Conservation (phyloP, 1,140 invertebrate genomes). For the Muscidifurax raptorellus region DNA sequence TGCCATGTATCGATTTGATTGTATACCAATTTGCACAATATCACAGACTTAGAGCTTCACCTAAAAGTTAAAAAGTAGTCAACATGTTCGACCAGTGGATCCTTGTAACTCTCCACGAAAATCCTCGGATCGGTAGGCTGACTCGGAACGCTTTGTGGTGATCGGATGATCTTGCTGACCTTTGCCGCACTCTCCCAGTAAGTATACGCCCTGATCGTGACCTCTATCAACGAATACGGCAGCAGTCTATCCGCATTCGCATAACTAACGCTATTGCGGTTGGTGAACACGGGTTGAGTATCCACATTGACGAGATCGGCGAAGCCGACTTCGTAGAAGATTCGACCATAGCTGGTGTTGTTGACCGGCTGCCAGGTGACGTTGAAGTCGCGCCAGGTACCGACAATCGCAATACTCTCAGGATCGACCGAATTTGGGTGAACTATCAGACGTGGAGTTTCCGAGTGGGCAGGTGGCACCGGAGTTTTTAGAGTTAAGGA, state of each 20-base stretch:
- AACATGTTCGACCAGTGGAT: constrained; percentile 70
- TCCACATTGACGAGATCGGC: constrained; percentile 71
- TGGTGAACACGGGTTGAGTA: constrained; percentile 68
- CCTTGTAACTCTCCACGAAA: constrained; percentile 78
- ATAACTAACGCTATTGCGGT: constrained; percentile 68
- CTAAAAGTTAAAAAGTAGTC: constrained; percentile 77
- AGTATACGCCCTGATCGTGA: constrained; percentile 87
- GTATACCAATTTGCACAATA: not conserved
- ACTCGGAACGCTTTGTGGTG: constrained; percentile 84
- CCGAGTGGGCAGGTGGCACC: not conserved
- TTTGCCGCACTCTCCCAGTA: constrained; percentile 86
- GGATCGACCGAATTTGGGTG: constrained; percentile 81
- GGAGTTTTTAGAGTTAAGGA: not conserved
- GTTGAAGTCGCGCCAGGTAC: constrained; percentile 85
- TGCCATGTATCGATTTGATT: not conserved
- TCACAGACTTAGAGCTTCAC: constrained; percentile 52
- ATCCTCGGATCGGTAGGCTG: constrained; percentile 82
- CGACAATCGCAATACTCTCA: constrained; percentile 80
- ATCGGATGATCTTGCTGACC: constrained; percentile 77
- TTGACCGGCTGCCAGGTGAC: constrained; percentile 86
- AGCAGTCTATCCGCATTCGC: constrained; percentile 75
- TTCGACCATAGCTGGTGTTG: constrained; percentile 86
- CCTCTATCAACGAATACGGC: constrained; percentile 82
- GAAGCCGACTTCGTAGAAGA: constrained; percentile 90
- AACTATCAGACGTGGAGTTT: constrained; percentile 74